phyloP scores from a whole-genome alignment of 2,113 vertebrate species.

The Zapus hudsonius region DNA sequence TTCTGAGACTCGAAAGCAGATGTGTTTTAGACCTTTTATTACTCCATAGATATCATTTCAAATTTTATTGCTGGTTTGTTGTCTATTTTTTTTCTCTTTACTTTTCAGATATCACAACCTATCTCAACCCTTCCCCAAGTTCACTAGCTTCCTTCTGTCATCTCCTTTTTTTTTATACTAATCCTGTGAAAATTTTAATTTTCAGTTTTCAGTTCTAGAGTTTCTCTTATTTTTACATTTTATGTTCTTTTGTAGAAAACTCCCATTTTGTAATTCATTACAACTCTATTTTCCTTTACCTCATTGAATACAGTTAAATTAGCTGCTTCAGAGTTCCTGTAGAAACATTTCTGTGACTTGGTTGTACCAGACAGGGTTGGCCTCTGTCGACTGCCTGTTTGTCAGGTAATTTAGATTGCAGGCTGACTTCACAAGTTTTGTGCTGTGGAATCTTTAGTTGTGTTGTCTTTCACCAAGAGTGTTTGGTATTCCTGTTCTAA shows the following conservation, averaged over 20 bases:
- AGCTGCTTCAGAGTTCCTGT: constrained; percentile 7
- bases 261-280: background rate
- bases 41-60: background rate
- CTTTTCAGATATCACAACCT: background rate
- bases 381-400: background rate
- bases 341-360: background rate
- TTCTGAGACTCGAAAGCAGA: background rate
- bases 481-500: background rate
- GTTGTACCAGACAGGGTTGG: background rate
- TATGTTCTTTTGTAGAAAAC: constrained; percentile 20
- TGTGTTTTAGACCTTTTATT: constrained; percentile 2
- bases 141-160: background rate
- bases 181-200: constrained; percentile 19
- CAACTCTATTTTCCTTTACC: constrained; percentile 4
- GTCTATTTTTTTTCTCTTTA: background rate
- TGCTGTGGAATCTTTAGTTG: background rate
- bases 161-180: background rate
- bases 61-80: background rate
- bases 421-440: background rate
- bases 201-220: constrained; percentile 37
- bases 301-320: background rate
- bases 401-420: background rate
- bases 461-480: background rate
- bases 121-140: background rate
- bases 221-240: background rate